These are phyloP conservation scores for Miltochrista miniata DNA, from an alignment of 2,888 invertebrate genomes.

Conservation along the genomic window DNA sequence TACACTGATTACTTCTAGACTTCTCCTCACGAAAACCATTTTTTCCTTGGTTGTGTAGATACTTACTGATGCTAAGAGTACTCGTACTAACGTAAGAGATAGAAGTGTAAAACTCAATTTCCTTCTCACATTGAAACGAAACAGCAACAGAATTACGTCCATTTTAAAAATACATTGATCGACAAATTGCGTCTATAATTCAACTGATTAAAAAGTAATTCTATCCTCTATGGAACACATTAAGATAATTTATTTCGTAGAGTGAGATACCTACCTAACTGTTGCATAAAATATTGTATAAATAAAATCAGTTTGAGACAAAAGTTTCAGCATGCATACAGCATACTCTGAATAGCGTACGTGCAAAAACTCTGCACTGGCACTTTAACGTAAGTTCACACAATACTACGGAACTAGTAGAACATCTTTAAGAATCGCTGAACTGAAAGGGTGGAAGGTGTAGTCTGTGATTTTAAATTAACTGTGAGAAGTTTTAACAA, in stretches of 20 bases:
- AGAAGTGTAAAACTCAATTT: no score
- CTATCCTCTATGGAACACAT: constrained; percentile 12
- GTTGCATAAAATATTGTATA: no score
- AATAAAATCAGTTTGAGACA: background rate
- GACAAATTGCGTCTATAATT: constrained; percentile 21
- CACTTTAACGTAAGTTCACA: background rate
- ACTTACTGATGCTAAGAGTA: no score
- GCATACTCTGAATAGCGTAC: background rate
- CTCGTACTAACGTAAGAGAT: no score
- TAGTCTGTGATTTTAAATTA: background rate
- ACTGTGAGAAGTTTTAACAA: background rate
- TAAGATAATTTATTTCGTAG: background rate
- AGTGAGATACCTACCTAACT: no score
- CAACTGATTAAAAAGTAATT: constrained; percentile 36
- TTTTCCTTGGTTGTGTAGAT: no score
- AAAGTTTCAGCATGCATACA: no score
- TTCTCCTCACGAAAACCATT: constrained; percentile 1
- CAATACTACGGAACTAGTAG: background rate
- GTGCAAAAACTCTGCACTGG: background rate
- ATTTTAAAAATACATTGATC: no score
- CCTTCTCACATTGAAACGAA: no score
- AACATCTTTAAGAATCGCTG: background rate
- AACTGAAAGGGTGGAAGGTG: background rate
- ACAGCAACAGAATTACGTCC: no score
- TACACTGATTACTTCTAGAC: background rate